Evolutionary conservation across 2,113 vertebrate genomes (phyloP).

Genomic region (Prolemur simus): DNA sequence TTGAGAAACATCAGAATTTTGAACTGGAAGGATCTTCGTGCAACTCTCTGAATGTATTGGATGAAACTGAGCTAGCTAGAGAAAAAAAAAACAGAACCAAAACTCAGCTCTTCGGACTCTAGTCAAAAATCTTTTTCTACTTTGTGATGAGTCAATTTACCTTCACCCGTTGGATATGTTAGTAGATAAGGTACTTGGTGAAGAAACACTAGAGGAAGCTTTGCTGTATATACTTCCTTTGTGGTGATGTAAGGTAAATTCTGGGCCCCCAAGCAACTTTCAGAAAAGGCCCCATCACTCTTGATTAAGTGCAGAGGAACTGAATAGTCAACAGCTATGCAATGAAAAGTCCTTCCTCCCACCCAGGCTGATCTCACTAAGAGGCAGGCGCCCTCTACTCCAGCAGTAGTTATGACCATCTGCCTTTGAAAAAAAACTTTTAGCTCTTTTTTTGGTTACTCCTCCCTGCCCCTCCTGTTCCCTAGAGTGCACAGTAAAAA

Average conservation of each 20-base stretch:
- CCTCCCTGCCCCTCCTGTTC: constrained; percentile 66
- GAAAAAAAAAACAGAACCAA: not conserved
- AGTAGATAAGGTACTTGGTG: not conserved
- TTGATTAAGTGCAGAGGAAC: not conserved
- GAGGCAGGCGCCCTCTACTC: not conserved
- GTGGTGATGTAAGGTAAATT: not conserved
- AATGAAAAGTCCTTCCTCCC: not conserved
- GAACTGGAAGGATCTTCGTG: not conserved
- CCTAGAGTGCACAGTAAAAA: constrained; percentile 69
- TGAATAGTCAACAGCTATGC: not conserved
- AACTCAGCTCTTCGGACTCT: not conserved
- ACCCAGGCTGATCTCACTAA: fast-evolving
- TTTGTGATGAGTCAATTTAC: not conserved
- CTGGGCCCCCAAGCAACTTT: not conserved
- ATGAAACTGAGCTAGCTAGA: not conserved
- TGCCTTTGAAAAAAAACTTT: constrained; percentile 28
- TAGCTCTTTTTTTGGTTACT: constrained; percentile 25
- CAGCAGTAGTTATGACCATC: not conserved
- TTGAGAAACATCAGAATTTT: not conserved
- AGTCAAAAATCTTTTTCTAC: not conserved
- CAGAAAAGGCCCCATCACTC: not conserved
- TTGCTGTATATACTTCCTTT: not conserved
- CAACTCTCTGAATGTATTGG: not conserved
- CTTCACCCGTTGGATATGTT: not conserved
- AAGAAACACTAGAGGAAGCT: not conserved